These are phyloP conservation scores for Gryon sp. DNA, from an alignment of 1,140 invertebrate genomes.

Conservation along the genomic window DNA sequence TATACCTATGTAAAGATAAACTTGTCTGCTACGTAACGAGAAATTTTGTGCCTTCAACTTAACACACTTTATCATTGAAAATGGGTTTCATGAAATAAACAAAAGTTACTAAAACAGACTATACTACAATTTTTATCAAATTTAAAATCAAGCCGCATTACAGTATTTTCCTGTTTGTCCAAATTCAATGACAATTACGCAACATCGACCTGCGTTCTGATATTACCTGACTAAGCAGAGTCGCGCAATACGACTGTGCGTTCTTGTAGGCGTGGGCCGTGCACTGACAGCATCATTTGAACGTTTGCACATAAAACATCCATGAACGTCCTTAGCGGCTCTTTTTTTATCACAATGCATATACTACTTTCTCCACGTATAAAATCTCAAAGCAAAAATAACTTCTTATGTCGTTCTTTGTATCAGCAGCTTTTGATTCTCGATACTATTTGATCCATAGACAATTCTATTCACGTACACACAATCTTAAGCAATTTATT, in stretches of 20 bases:
- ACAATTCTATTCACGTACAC: conserved; percentile 10
- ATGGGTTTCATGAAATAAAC: conserved; percentile 37
- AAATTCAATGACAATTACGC: conserved; percentile 49
- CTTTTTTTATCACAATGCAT: conserved; percentile 43
- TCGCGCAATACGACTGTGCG: conserved; percentile 20
- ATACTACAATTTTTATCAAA: conserved; percentile 35
- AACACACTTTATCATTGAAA: conserved; percentile 10
- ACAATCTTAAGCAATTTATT: conserved; percentile 9
- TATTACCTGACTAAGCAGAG: conserved; percentile 31
- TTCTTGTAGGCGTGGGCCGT: conserved; percentile 41
- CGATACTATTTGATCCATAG: conserved; percentile 9
- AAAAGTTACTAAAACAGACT: conserved; percentile 22
- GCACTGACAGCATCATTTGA: conserved; percentile 39
- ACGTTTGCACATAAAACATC: conserved; percentile 41
- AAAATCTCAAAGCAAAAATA: conserved; percentile 23
- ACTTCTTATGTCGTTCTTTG: conserved; percentile 27
- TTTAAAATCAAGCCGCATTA: conserved; percentile 15
- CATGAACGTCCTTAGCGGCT: conserved; percentile 42
- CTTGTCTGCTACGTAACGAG: conserved; percentile 3
- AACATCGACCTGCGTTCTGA: conserved; percentile 29
- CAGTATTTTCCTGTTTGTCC: conserved; percentile 46
- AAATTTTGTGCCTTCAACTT: conserved; percentile 2
- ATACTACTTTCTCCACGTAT: conserved; percentile 61
- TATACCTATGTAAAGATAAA: neutral
- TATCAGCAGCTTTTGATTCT: neutral